phyloP scores from a whole-genome alignment of 2,888 invertebrate species.

The Oxytorus armatus region DNA sequence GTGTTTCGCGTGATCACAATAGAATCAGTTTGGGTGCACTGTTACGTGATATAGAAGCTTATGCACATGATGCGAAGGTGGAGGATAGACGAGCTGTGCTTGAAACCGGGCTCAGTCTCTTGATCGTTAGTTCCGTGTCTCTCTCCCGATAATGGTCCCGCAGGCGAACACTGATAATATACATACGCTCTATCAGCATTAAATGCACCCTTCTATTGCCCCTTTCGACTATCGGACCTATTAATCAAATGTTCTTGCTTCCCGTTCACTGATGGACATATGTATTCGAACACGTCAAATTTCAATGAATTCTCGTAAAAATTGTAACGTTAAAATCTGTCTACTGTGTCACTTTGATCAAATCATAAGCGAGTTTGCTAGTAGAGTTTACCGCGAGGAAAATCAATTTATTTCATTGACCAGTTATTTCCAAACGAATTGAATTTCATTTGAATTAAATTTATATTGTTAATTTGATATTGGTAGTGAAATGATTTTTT shows the following conservation, averaged over 20 bases:
- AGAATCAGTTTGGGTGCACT: slow-evolving; percentile 79
- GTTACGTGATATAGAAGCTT: slow-evolving; percentile 55
- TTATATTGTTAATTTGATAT: not conserved
- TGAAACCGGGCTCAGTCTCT: slow-evolving; percentile 54
- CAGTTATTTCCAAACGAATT: too few relatives aligned
- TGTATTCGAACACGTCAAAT: slow-evolving; percentile 2
- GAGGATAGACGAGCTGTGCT: slow-evolving; percentile 32
- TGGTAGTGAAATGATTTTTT: not conserved
- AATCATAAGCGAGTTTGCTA: not conserved
- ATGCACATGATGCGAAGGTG: slow-evolving; percentile 10
- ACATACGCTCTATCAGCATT: slow-evolving; percentile 30
- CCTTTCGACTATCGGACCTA: slow-evolving; percentile 65
- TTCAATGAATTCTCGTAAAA: not conserved
- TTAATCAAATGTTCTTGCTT: slow-evolving; percentile 66
- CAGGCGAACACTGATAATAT: slow-evolving; percentile 64
- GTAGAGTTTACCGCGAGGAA: not conserved
- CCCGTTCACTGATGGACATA: slow-evolving; percentile 9
- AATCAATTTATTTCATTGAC: not conserved
- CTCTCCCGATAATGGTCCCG: slow-evolving; percentile 72
- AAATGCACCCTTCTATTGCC: slow-evolving; percentile 61
- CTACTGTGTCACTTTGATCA: too few relatives aligned
- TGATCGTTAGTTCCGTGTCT: slow-evolving; percentile 79
- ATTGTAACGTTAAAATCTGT: not conserved
- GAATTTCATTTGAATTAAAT: too few relatives aligned
- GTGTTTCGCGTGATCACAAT: slow-evolving; percentile 74